Percentiles rank a stretch among this genome's conserved stretches.
These are phyloP conservation scores for Telenomus remus DNA, from an alignment of 1,140 invertebrate genomes.

Conservation along the genomic window DNA sequence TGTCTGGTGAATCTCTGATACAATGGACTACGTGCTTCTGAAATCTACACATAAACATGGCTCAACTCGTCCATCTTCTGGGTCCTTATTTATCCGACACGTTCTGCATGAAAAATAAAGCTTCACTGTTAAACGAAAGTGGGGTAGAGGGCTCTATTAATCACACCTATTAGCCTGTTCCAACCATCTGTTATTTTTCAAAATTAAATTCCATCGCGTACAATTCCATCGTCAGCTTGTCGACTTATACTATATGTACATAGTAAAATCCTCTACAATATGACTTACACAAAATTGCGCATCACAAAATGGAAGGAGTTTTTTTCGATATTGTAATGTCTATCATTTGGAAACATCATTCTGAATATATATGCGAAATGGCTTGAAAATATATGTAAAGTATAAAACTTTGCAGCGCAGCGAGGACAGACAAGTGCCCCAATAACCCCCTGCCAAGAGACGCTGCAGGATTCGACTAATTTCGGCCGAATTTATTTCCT, in stretches of 20 bases:
- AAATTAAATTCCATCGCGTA: conserved; percentile 17
- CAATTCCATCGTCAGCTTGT: background rate
- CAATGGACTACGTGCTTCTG: conserved; percentile 41
- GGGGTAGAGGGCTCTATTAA: conserved; percentile 42
- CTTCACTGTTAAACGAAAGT: conserved; percentile 23
- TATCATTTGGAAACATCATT: too few species aligned
- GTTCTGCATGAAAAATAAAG: conserved; percentile 44
- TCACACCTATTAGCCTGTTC: conserved; percentile 34
- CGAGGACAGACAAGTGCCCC: conserved; percentile 6
- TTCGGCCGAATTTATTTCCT: conserved; percentile 27
- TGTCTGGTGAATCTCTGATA: conserved; percentile 28
- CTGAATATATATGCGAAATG: too few species aligned
- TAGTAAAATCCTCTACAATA: too few species aligned
- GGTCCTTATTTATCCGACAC: conserved; percentile 26
- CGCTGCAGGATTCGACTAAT: conserved; percentile 27
- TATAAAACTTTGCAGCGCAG: too few species aligned
- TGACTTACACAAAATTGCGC: too few species aligned
- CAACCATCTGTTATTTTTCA: conserved; percentile 35
- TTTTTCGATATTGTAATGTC: too few species aligned
- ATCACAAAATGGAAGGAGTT: too few species aligned
- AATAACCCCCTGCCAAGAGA: conserved; percentile 20
- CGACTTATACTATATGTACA: too few species aligned
- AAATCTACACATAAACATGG: conserved; percentile 33
- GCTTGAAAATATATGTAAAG: too few species aligned
- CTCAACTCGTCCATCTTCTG: conserved; percentile 22